Conservation (phyloP, 2,888 invertebrate genomes). For the Ganaspis brasiliensis region DNA sequence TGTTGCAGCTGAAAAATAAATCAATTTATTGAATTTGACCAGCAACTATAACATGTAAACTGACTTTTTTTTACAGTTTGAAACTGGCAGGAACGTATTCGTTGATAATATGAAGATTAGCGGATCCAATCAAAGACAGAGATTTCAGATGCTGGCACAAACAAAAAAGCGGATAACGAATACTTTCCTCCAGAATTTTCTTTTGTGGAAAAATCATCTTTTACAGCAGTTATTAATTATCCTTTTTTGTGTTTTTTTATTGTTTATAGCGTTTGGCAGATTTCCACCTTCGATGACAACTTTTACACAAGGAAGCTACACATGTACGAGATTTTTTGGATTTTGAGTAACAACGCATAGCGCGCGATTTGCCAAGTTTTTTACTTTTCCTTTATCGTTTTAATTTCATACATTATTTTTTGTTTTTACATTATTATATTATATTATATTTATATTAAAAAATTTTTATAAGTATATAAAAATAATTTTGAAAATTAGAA, state of each 20-base stretch:
- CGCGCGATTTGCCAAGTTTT: constrained; percentile 72
- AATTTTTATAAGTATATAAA: background rate
- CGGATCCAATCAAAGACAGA: constrained; percentile 3
- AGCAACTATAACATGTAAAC: constrained; percentile 69
- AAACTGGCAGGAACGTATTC: constrained; percentile 68
- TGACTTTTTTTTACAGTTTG: constrained; percentile 69
- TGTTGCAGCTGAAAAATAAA: background rate
- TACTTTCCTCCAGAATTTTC: constrained; percentile 51
- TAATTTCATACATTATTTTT: background rate
- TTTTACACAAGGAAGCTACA: constrained; percentile 93
- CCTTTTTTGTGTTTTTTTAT: constrained; percentile 77
- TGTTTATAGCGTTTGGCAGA: constrained; percentile 89
- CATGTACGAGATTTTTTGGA: constrained; percentile 86
- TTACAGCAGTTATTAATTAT: constrained; percentile 68
- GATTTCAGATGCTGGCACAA: constrained; percentile 4
- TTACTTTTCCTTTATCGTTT: constrained; percentile 47
- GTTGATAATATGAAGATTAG: constrained; percentile 41
- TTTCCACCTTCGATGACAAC: constrained; percentile 91
- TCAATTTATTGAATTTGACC: constrained; percentile 57
- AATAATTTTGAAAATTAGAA: no score
- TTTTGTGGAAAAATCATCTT: constrained; percentile 61
- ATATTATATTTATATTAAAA: background rate
- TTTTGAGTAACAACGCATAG: constrained; percentile 75
- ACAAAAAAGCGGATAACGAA: constrained; percentile 45
- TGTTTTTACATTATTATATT: background rate